Evolutionary conservation across 1,140 invertebrate species (phyloP), one percentile per base, ranked within the genome.

Genomic region (Philopotamus ludificatus): DNA sequence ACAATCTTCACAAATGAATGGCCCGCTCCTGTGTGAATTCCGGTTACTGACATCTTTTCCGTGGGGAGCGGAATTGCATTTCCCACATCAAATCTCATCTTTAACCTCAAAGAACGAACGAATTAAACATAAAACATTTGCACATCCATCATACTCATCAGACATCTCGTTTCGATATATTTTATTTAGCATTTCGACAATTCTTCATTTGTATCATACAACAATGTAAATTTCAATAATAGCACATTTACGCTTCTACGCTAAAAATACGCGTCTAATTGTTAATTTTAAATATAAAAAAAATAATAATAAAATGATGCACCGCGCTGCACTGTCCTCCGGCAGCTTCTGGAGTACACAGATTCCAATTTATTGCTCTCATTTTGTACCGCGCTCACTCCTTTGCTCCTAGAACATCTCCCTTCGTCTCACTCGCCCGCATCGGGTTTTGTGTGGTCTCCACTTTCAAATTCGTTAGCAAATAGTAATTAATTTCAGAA

Each of bases 401-500:
- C 15, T n/a, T 62, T 34, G 0, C 26, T 15, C 45, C 28, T 41
- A 44, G 21, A 22, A 39, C 20, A n/a, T 15, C 22, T 26, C 12
- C 34, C 20, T 49, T 42, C 49, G 12, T 58, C 55, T 15, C n/a
- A 20, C 34, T 41, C 34, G 21, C 62, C 21, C 49, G 12, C 28
- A 9, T 51, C 61, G 44, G 25, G 23, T 61, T 63, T 65, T 50
- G 66, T 68, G 66, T 68, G 66, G 66, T 68, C 66, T 68, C 47
- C 42, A 60, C 63, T 44, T 44, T 67, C 20, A 58, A 67, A 59
- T 63, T 64, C 28, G 28, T 18, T 15, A 68, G 57, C 63, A 62
- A 68, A 65, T 65, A 42, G 67, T 58, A 68, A 68, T 68, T 68
- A 68, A 68, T 68, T 68, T 68, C 50, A 65, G 58, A 62, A 63